Percentiles rank a stretch among this genome's conserved stretches.
Conservation (phyloP, 1,140 invertebrate species). For the Solen grandis region DNA sequence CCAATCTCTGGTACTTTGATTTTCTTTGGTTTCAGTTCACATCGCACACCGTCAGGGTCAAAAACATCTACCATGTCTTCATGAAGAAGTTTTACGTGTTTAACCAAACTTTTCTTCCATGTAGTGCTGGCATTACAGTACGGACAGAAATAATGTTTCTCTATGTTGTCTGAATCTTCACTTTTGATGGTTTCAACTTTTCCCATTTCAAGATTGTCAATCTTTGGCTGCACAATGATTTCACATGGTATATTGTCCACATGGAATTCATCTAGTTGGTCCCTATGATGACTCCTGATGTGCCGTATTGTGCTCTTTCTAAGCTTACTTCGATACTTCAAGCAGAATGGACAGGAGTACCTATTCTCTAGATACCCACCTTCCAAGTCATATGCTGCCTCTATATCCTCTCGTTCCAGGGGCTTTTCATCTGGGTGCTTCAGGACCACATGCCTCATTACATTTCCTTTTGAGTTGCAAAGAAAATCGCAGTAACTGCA, state of each 20-base stretch:
- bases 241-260: constrained; percentile 4
- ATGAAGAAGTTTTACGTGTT: constrained; percentile 5
- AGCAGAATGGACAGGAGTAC: background rate
- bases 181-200: no score
- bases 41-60: background rate
- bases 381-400: background rate
- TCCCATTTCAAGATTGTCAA: no score
- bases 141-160: constrained; percentile 9
- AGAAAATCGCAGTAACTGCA: constrained; percentile 1
- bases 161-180: background rate
- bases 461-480: constrained; percentile 1
- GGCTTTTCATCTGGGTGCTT: constrained; percentile 7
- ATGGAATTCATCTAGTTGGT: background rate
- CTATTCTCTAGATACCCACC: background rate
- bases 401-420: background rate
- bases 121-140: constrained; percentile 21
- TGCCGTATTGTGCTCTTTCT: background rate
- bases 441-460: constrained; percentile 2
- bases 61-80: background rate
- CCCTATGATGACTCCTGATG: no score
- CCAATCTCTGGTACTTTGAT: background rate
- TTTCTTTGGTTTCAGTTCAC: background rate
- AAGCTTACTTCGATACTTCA: background rate
- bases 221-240: no score
- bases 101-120: background rate